phyloP scores from a whole-genome alignment of 2,888 invertebrate genomes.

The Elysia crispata region DNA sequence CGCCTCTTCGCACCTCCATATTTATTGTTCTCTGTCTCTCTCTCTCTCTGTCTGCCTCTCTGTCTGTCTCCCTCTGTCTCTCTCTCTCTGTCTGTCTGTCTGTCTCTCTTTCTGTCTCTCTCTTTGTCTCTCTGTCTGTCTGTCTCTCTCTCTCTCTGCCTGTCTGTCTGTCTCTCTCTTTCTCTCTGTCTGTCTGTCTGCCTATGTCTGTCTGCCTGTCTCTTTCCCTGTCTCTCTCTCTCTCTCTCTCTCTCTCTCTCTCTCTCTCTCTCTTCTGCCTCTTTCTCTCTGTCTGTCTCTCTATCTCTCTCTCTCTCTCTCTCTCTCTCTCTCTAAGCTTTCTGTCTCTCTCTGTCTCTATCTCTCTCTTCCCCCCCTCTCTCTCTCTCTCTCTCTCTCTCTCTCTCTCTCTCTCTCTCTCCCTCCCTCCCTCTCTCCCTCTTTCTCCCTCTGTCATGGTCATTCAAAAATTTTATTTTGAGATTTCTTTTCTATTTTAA shows the following conservation, averaged over 20 bases:
- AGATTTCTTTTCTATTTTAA: no score
- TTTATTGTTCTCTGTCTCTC: no score
- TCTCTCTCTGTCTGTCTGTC: no score
- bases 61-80: background rate
- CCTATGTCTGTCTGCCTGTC: background rate
- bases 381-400: no score
- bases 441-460: background rate
- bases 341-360: no score
- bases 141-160: background rate
- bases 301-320: conserved; percentile 15
- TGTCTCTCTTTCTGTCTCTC: no score
- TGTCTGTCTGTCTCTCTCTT: background rate
- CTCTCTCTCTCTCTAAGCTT: background rate
- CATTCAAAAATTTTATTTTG: no score
- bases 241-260: no score
- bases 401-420: background rate
- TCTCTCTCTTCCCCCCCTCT: background rate
- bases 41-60: background rate
- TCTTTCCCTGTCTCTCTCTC: no score
- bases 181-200: background rate
- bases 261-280: background rate
- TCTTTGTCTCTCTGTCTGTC: background rate
- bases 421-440: background rate
- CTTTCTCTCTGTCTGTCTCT: conserved; percentile 11
- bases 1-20: background rate